Evolutionary conservation across 2,888 invertebrate species (phyloP), one percentile per base, ranked within the genome.

Genomic region (Bembecia ichneumoniformis): DNA sequence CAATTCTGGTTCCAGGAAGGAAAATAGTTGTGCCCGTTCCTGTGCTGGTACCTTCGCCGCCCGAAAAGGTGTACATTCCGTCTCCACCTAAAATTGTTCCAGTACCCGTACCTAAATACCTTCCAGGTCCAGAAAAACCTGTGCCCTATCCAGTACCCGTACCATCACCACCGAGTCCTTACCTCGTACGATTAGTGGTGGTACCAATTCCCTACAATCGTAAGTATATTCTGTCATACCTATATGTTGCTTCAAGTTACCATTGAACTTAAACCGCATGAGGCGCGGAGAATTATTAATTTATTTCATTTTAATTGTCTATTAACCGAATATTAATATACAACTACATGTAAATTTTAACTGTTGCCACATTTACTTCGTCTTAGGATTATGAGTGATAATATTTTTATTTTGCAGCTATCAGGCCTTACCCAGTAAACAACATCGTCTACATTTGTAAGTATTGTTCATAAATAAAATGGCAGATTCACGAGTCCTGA

Each of bases 381-480:
- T 20, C 20, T 20, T 7, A 7, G 0, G 28, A 28, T 28, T 28
- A 28, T 28, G 28, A 28, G 2, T 28, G 28, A 43, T 47, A 48
- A 43, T 28, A 3, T 51, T 48, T 51, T 50, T 51, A 47, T 49
- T 51, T 77, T 71, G 15, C 69, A 77, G 82, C 59, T 16, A 66
- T 63, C 14, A 70, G 66, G 49, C 56, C 61, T 47, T 71, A 69
- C 51, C 68, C 74, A 0, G 80, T 82, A 3, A 72, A 75, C 11
- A 58, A 71, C 9, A 68, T 83, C 49, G 60, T 77, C 46, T 83
- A 75, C 55, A 59, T 82, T 28, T 63, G 82, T 83, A 61, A 75
- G 80, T 66, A 60, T 20, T 44, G 46, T 47, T 43, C 20, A 14
- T n/a, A 40, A 40, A 14, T n/a, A 40, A 40, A 40, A 40, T 40